Base-by-base conservation (phyloP, 1,140 invertebrate species). In the Plectrocnemia conspersa region DNA sequence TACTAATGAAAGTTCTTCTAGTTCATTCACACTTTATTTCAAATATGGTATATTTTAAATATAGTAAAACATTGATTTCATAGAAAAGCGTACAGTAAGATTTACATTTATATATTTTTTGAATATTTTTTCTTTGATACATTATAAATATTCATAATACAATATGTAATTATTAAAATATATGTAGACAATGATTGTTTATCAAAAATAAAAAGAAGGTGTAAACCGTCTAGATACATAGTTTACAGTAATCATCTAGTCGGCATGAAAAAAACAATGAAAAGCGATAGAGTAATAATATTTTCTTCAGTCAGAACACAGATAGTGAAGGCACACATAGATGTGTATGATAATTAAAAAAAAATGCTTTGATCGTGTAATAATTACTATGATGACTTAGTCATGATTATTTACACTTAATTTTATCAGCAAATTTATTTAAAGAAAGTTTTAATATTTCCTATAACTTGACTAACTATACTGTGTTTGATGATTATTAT, bases 21-120 rank as follows among this genome's bases (percentile, higher is more conserved):
- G n/a, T n/a, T n/a, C n/a, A n/a, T n/a, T n/a, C 50, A 61, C 59
- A 57, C 52, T 61, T 61, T 56, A 61, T 61, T 61, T 56, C 24
- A 54, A 45, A 29, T 16, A 52, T n/a, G n/a, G n/a, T n/a, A n/a
- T n/a, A n/a, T n/a, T n/a, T n/a, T n/a, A n/a, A n/a, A 56, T 19
- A 61, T 24, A 35, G 49, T 54, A 45, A 61, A 52, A 61, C 50
- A 61, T 27, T 52, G 33, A 60, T 44, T 52, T 61, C 55, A 61
- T 61, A 61, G 59, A 61, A 61, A 61, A 61, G 59, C 59, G 55
- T 61, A 57, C 38, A 61, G 55, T 58, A 54, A 58, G 55, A 54
- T 61, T 33, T 49, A 60, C 54, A 56, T 48, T 32, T 60, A 16
- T 52, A 56, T 47, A 40, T 45, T 27, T 48, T 53, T 27, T 35